Conservation (phyloP, 2,113 vertebrate genomes). For the Ptychochromis oligacanthus region DNA sequence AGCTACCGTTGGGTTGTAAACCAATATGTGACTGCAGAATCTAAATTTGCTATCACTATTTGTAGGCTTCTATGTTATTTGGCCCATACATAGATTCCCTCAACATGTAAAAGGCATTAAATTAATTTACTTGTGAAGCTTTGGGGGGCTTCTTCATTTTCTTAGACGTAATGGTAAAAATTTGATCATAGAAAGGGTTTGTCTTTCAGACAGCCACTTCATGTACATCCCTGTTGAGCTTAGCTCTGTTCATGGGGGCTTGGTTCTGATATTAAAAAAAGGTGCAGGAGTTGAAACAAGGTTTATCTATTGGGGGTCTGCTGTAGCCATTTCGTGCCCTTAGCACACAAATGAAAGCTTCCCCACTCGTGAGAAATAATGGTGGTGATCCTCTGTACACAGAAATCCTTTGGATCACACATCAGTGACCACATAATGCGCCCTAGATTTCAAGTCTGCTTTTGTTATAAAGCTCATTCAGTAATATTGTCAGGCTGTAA, state of each 20-base stretch:
- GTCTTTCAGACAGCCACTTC: background rate
- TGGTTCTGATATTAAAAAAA: background rate
- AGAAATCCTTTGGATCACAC: background rate
- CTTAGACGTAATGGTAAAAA: background rate
- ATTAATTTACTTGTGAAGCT: background rate
- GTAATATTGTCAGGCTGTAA: background rate
- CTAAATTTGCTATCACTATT: background rate
- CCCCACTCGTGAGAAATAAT: rapidly evolving
- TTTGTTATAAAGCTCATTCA: background rate
- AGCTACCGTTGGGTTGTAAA: background rate
- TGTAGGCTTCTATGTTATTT: background rate
- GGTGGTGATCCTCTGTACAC: background rate
- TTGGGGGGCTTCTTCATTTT: rapidly evolving
- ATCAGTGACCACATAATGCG: too few species aligned
- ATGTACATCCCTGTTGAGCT: background rate
- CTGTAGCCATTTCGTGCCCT: background rate
- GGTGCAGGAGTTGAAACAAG: background rate
- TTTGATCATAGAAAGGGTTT: background rate
- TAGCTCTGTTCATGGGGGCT: background rate
- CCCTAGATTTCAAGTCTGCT: background rate
- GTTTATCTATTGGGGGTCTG: background rate
- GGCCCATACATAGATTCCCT: background rate
- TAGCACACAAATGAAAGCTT: background rate
- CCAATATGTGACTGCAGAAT: background rate
- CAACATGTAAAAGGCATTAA: background rate